Evolutionary conservation across 1,140 invertebrate species (phyloP).

Genomic region (Drosophila gunungcola): DNA sequence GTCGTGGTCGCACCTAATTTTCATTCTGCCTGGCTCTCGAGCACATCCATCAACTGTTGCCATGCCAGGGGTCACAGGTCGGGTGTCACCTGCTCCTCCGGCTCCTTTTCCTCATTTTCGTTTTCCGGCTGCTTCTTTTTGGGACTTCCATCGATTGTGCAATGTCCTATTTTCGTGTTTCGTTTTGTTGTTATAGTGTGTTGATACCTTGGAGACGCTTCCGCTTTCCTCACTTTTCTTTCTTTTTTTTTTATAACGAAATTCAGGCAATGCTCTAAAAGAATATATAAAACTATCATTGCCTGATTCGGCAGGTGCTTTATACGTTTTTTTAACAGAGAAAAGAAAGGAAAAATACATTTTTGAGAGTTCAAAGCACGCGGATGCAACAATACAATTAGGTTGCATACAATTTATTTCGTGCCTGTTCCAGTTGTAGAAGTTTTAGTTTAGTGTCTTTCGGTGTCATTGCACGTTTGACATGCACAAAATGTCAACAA

Average conservation of each 20-base stretch:
- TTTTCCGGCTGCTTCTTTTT: conserved; percentile 7
- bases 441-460: conserved; percentile 8
- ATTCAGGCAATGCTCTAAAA: neutral
- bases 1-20: conserved; percentile 38
- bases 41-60: conserved; percentile 47
- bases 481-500: conserved; percentile 72
- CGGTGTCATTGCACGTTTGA: conserved; percentile 68
- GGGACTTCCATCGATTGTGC: conserved; percentile 28
- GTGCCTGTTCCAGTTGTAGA: neutral
- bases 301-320: neutral
- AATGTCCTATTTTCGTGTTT: conserved; percentile 38
- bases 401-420: neutral
- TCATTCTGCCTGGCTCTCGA: neutral
- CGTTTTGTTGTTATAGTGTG: conserved; percentile 32
- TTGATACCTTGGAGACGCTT: conserved; percentile 62
- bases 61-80: conserved; percentile 32
- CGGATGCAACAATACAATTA: neutral
- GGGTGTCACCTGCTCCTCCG: conserved; percentile 9
- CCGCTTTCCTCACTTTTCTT: conserved; percentile 2
- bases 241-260: conserved; percentile 9
- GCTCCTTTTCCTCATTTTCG: neutral
- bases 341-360: no score
- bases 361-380: no score
- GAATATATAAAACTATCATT: neutral
- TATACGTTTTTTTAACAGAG: no score